phyloP scores from a whole-genome alignment of 2,113 vertebrate species.

The Egretta garzetta region DNA sequence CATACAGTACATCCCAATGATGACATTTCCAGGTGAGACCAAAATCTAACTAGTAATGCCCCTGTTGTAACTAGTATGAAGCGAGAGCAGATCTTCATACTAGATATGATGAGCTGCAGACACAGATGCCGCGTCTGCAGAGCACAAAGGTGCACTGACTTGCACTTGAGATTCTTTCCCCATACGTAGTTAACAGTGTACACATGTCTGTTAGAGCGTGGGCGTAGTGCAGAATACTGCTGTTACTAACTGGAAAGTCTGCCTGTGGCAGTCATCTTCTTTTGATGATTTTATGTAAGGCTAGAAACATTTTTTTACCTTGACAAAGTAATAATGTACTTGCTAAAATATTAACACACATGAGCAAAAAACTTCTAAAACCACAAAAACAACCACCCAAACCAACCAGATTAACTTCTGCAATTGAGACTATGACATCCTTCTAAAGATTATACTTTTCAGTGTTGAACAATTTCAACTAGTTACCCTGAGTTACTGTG shows the following conservation, averaged over 20 bases:
- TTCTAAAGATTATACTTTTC: not conserved
- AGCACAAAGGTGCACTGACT: not conserved
- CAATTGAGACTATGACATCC: not conserved
- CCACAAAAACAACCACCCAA: not conserved
- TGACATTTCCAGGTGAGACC: not conserved
- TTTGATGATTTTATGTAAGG: not conserved
- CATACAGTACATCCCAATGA: not conserved
- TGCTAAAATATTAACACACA: not conserved
- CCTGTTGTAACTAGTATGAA: not conserved
- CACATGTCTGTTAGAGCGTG: fast-evolving
- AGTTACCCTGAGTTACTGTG: not conserved
- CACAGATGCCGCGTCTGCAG: not conserved
- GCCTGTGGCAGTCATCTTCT: not conserved
- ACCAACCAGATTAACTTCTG: not conserved
- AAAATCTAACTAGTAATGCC: not conserved
- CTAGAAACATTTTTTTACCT: not conserved
- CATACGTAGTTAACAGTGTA: not conserved
- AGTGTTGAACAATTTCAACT: not conserved
- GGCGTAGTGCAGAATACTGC: not conserved
- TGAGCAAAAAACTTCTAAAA: not conserved
- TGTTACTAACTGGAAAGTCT: not conserved
- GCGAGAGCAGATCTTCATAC: not conserved
- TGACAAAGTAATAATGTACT: not conserved
- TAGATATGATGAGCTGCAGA: not conserved
- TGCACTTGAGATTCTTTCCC: not conserved